Percentiles rank a stretch among this genome's conserved stretches.
Conservation (phyloP, 2,888 invertebrate species). For the Alitta virens region DNA sequence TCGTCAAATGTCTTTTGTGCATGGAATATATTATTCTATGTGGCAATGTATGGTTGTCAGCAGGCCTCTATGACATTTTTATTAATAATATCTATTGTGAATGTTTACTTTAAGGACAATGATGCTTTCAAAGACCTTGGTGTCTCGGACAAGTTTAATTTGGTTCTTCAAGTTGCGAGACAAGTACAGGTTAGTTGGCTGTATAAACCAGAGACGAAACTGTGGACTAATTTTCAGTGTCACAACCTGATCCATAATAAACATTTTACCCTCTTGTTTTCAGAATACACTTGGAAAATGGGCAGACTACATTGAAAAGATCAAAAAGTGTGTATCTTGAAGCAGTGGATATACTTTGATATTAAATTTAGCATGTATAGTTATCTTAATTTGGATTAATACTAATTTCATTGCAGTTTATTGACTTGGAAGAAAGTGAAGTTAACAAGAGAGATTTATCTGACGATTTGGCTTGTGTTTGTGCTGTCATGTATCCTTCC, state of each 20-base stretch:
- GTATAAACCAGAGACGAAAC: no score
- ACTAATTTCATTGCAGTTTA: conserved; percentile 41
- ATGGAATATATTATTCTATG: no score
- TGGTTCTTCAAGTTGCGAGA: conserved; percentile 58
- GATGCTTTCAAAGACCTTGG: conserved; percentile 37
- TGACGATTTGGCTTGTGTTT: conserved; percentile 44
- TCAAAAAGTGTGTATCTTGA: conserved; percentile 56
- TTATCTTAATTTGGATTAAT: not conserved
- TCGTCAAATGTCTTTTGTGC: no score
- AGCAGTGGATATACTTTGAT: no score
- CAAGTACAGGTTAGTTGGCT: conserved; percentile 57
- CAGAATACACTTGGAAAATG: conserved; percentile 47
- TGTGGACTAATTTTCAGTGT: no score
- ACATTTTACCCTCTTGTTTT: conserved; percentile 10
- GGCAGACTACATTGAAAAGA: conserved; percentile 56
- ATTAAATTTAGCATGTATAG: not conserved
- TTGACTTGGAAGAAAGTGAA: conserved; percentile 54
- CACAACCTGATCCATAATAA: no score
- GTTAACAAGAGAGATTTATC: conserved; percentile 48
- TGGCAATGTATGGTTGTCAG: no score
- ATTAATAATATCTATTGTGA: no score
- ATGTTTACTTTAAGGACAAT: not conserved
- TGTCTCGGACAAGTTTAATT: conserved; percentile 50
- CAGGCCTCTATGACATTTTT: no score
- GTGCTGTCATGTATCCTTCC: conserved; percentile 45